These are phyloP conservation scores for Caenorhabditis drosophilae DNA, from an alignment of 2,888 invertebrate species.

Conservation along the genomic window DNA sequence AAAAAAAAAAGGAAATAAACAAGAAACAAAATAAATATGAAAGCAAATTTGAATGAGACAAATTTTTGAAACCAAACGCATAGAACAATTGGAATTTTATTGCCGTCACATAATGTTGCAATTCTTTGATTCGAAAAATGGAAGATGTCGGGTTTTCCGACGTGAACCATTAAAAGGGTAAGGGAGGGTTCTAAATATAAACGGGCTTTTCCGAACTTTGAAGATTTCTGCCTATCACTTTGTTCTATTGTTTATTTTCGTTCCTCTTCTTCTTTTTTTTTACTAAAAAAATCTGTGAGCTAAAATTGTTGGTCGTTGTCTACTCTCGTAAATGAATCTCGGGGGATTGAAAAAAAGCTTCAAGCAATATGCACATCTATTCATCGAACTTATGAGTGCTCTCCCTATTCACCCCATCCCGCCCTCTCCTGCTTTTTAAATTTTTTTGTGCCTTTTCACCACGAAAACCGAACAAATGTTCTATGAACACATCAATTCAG, in stretches of 20 bases:
- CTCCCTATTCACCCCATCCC: conserved; percentile 11
- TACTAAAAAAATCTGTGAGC: conserved; percentile 28
- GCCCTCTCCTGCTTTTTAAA: neutral
- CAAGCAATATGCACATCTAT: conserved; percentile 29
- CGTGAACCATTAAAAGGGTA: too few species aligned
- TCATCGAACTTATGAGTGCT: conserved; percentile 35
- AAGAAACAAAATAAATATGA: conserved; percentile 4
- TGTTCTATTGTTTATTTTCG: too few species aligned
- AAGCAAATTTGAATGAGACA: conserved; percentile 5
- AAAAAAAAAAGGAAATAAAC: too few species aligned
- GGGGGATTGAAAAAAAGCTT: conserved; percentile 24
- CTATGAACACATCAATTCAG: neutral
- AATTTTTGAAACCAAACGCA: neutral
- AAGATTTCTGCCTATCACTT: too few species aligned
- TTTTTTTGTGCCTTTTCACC: too few species aligned
- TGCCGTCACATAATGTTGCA: too few species aligned
- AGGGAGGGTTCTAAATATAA: too few species aligned
- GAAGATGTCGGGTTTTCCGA: too few species aligned
- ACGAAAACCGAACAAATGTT: conserved; percentile 11
- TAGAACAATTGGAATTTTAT: too few species aligned
- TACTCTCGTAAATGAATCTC: conserved; percentile 37
- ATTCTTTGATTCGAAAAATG: too few species aligned
- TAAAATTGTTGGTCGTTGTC: conserved; percentile 12
- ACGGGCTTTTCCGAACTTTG: too few species aligned
- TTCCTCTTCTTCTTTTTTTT: too few species aligned